These are phyloP conservation scores for Caenorhabditis tropicalis DNA, from an alignment of 1,140 invertebrate genomes.

Conservation along the genomic window DNA sequence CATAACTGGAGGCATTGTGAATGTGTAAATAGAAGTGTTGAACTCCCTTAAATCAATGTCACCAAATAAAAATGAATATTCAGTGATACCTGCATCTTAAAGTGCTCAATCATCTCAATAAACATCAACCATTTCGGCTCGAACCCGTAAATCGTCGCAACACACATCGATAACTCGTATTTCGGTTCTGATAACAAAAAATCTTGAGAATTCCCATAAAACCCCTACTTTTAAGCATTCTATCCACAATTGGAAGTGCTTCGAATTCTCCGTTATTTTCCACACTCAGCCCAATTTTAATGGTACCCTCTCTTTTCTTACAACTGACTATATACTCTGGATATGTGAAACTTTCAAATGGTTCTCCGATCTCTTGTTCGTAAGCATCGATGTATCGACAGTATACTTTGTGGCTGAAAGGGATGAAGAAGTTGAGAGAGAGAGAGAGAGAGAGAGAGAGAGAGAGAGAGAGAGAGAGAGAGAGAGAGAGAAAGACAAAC, in stretches of 20 bases:
- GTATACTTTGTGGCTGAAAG: background rate
- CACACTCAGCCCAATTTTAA: background rate
- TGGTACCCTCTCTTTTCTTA: background rate
- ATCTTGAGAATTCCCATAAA: background rate
- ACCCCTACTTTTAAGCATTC: background rate
- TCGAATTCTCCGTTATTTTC: background rate
- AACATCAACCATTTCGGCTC: conserved; percentile 33
- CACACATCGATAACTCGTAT: background rate
- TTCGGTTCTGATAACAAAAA: background rate
- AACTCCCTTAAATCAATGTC: background rate
- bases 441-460: too few species aligned
- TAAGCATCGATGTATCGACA: background rate
- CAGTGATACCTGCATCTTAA: conserved; percentile 25
- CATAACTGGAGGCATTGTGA: background rate
- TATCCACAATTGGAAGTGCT: background rate
- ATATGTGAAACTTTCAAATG: conserved; percentile 5
- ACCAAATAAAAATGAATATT: background rate
- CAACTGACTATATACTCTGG: conserved; percentile 12
- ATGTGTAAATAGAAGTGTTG: conserved; percentile 14
- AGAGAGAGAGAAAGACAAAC: background rate
- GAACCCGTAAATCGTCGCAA: background rate
- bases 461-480: too few species aligned
- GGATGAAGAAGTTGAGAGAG: too few species aligned
- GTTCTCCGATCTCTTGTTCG: background rate
- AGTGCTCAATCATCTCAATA: conserved; percentile 9